These are phyloP conservation scores for Delphinus delphis DNA, from an alignment of 2,113 vertebrate genomes.

Conservation along the genomic window DNA sequence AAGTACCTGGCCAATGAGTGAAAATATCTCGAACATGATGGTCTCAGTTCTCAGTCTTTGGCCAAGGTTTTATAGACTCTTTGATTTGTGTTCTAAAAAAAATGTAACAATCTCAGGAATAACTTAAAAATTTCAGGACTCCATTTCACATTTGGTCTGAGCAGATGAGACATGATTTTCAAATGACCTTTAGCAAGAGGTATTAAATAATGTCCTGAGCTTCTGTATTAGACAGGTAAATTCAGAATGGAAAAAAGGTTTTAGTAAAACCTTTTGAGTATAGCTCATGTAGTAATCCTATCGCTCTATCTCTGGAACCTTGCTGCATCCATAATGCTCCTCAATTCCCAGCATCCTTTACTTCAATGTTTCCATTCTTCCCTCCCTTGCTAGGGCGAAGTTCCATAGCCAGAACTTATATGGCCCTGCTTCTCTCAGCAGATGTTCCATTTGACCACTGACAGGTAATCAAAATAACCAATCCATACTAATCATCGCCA, in stretches of 20 bases:
- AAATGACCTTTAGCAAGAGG: background rate
- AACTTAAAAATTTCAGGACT: background rate
- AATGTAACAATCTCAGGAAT: background rate
- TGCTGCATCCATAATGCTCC: background rate
- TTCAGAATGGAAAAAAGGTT: background rate
- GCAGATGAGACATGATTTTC: background rate
- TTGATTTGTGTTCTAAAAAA: background rate
- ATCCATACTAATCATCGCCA: constrained; percentile 7
- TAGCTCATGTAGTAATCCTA: background rate
- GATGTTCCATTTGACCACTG: background rate
- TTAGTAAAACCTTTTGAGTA: background rate
- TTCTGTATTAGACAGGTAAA: background rate
- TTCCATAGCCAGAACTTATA: background rate
- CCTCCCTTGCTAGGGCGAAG: background rate
- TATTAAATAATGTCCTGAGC: background rate
- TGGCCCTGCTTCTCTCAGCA: background rate
- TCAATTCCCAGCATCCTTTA: background rate
- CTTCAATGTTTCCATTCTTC: background rate
- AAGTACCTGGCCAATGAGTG: background rate
- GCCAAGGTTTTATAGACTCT: background rate
- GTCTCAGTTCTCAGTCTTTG: background rate
- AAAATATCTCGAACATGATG: background rate
- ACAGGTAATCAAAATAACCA: constrained; percentile 33
- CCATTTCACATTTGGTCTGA: background rate
- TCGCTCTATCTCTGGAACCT: background rate